Base-by-base conservation (phyloP, 2,888 invertebrate species). In the Leptura quadrifasciata region DNA sequence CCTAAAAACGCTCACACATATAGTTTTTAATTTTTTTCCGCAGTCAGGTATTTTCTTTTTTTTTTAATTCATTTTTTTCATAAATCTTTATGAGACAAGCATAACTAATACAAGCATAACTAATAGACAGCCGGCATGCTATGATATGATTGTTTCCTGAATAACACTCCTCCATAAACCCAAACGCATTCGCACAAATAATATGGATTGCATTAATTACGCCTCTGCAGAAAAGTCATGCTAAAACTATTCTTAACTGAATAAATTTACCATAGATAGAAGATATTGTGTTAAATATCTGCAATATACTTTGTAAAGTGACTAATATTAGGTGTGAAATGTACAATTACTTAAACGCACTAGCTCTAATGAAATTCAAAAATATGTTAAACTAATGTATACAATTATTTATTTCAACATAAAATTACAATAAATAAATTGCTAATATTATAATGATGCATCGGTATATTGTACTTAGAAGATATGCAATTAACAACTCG, bases 401-500 rank as follows among this genome's bases (percentile, higher is more conserved):
- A 54, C 68, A 68, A 68, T 68, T 68, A 72, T 72, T 57, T 65
- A 73, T 67, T 67, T 60, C 73, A 65, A 67, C 58, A 47, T 65
- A 60, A 67, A 73, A 57, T 73, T 58, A 57, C 73, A 73, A 73
- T 73, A 73, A 54, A 73, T 67, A 58, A 73, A 73, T 73, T 55
- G 64, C 74, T 70, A 75, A 75, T 69, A 69, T 75, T 69, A 75
- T 58, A 70, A 68, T 75, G 69, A 75, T 61, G 35, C 63, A 75
- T 70, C 69, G 24, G 63, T 17, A 54, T 54, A 75, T 69, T 75
- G 74, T 69, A 35, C 20, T 70, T 57, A 21, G 63, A 27, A 55
- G 74, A 75, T 75, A 55, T 63, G 64, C 74, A 75, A 75, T 75
- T 70, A 75, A 70, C 61, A 68, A 68, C 57, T 18, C 18, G 9